phyloP scores from a whole-genome alignment of 2,113 vertebrate species.

The Callopanchax toddi region DNA sequence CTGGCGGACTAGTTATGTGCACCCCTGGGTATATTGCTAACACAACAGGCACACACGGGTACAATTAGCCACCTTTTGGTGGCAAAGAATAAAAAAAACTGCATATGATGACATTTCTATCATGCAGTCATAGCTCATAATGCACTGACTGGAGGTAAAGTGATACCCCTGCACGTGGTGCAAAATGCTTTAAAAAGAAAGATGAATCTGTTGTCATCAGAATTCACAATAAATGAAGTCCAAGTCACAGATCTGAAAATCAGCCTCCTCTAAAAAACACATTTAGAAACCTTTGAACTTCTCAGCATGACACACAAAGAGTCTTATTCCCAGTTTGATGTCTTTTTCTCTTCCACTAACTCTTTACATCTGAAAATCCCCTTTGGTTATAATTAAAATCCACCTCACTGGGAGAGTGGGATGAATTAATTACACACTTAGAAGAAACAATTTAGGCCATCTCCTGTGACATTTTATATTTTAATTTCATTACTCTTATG shows the following conservation, averaged over 20 bases:
- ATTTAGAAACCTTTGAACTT: slow-evolving; percentile 4
- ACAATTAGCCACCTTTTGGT: too few species aligned
- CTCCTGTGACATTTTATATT: slow-evolving; percentile 25
- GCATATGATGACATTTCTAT: too few species aligned
- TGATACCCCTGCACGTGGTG: slow-evolving; percentile 39
- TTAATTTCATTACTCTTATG: slow-evolving; percentile 18
- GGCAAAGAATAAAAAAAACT: too few species aligned
- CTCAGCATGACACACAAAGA: background rate
- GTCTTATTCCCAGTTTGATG: background rate
- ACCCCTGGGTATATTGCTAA: too few species aligned
- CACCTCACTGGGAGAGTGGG: slow-evolving; percentile 5
- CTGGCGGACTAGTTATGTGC: too few species aligned
- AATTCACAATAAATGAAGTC: slow-evolving; percentile 12
- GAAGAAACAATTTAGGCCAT: slow-evolving; percentile 30
- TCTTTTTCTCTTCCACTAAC: background rate
- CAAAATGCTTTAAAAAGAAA: slow-evolving; percentile 23
- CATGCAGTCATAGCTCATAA: too few species aligned
- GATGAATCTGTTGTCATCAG: slow-evolving; percentile 20
- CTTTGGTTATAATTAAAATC: slow-evolving; percentile 13
- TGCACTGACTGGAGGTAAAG: slow-evolving; percentile 10
- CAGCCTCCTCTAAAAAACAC: slow-evolving; percentile 4
- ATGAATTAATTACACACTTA: slow-evolving; percentile 34
- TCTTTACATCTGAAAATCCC: slow-evolving; percentile 13
- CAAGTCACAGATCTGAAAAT: slow-evolving; percentile 4
- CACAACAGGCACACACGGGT: too few species aligned